These are phyloP conservation scores for Astropecten irregularis DNA, from an alignment of 53 echinoderm and acorn worm genomes.

Conservation along the genomic window DNA sequence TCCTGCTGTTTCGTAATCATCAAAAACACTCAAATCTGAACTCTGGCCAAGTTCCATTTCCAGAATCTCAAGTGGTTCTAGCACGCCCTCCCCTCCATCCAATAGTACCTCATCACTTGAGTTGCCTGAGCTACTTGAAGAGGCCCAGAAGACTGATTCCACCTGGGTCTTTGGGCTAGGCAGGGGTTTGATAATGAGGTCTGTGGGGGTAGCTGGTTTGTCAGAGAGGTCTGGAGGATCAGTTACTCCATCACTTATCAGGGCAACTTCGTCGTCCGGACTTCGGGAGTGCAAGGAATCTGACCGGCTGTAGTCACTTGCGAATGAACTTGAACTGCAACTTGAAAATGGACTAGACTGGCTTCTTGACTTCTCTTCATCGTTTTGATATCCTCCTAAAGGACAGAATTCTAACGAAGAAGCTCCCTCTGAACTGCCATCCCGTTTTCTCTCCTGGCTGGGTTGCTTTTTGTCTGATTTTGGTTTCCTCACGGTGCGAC, in stretches of 20 bases:
- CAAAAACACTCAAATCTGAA: constrained; percentile 10
- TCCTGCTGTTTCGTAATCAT: constrained; percentile 5
- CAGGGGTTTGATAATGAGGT: constrained; percentile 23
- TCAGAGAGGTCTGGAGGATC: constrained; percentile 49
- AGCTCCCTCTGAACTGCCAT: background rate
- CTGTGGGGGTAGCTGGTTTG: constrained; percentile 39
- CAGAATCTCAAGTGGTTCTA: constrained; percentile 50
- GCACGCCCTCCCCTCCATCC: constrained; percentile 26
- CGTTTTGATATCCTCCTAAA: background rate
- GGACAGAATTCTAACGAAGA: background rate
- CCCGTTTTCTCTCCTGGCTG: background rate
- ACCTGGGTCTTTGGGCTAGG: constrained; percentile 26
- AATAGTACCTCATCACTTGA: constrained; percentile 6
- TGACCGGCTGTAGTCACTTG: background rate
- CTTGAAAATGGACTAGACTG: constrained; percentile 22
- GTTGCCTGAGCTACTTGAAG: background rate
- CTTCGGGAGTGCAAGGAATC: constrained; percentile 36
- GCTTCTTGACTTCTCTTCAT: background rate
- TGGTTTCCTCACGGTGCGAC: background rate
- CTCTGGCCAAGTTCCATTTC: constrained; percentile 33
- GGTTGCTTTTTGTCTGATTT: constrained; percentile 9
- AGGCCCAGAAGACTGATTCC: constrained; percentile 41
- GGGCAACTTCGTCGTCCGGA: constrained; percentile 40
- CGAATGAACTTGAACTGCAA: background rate
- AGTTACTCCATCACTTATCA: constrained; percentile 32